Percentiles rank a stretch among this genome's conserved stretches.
Evolutionary conservation across 2,797 vertebrate species (phyloP).

Genomic region (Alectoris magna): DNA sequence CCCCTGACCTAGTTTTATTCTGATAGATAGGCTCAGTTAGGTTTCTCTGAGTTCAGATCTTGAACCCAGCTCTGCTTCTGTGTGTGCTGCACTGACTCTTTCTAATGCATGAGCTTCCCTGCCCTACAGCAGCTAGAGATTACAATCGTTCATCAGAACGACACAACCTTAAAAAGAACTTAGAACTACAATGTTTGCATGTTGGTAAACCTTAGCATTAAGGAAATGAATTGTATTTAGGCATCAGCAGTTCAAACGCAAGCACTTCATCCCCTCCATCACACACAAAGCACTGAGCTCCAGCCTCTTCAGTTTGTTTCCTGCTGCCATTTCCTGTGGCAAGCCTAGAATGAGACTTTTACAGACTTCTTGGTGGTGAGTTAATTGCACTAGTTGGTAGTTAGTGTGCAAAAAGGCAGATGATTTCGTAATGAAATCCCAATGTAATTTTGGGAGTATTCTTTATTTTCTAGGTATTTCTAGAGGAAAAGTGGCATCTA

Average conservation of each 20-base stretch:
- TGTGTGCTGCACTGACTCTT: not conserved
- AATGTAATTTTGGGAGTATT: not conserved
- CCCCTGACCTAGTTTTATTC: not conserved
- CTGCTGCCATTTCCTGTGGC: slow-evolving; percentile 71
- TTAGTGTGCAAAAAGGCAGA: not conserved
- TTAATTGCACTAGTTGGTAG: not conserved
- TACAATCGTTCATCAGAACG: not conserved
- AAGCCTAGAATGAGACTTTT: not conserved
- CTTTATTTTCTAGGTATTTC: not conserved
- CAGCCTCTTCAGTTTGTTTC: slow-evolving; percentile 44
- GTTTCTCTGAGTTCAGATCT: not conserved
- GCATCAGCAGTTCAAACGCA: not conserved
- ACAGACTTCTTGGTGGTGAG: not conserved
- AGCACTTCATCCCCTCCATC: slow-evolving; percentile 1
- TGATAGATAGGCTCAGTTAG: not conserved
- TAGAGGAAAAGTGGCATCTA: not conserved
- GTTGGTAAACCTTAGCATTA: not conserved
- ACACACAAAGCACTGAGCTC: not conserved
- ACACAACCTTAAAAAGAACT: not conserved
- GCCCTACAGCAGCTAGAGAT: not conserved
- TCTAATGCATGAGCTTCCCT: not conserved
- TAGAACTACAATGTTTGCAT: not conserved
- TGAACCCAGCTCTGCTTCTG: not conserved
- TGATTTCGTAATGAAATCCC: not conserved
- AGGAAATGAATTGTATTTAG: not conserved